Conservation (phyloP, 2,797 vertebrate genomes). For the Gymnocypris eckloni region DNA sequence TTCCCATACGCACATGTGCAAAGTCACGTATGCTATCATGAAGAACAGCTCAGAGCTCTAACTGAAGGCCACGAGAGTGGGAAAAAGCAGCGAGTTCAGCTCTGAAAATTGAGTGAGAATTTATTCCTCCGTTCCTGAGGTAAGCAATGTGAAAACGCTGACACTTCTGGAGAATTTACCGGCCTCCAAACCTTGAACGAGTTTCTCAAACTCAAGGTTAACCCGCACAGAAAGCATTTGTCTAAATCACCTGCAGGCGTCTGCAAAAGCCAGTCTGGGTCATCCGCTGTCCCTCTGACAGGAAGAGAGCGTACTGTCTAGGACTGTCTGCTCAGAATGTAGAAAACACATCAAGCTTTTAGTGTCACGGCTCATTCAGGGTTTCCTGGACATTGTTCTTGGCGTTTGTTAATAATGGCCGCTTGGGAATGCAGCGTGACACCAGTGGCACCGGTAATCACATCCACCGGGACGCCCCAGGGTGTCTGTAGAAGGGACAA, state of each 20-base stretch:
- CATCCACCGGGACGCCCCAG: background rate
- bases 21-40: background rate
- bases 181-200: conserved; percentile 68
- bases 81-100: conserved; percentile 68
- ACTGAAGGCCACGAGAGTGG: conserved; percentile 57
- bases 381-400: conserved; percentile 14
- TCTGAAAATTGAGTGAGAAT: conserved; percentile 71
- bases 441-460: background rate
- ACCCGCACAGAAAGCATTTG: conserved; percentile 27
- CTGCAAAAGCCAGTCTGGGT: conserved; percentile 31
- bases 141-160: conserved; percentile 74
- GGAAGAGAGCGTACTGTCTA: background rate
- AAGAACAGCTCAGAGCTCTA: conserved; percentile 16
- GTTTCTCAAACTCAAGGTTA: conserved; percentile 49
- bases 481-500: background rate
- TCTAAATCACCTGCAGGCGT: conserved; percentile 37
- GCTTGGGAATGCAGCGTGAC: conserved; percentile 8
- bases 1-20: background rate
- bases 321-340: conserved; percentile 7
- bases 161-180: conserved; percentile 73
- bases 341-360: conserved; percentile 24
- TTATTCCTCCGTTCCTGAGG: conserved; percentile 66
- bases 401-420: conserved; percentile 19
- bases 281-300: conserved; percentile 17
- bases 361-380: conserved; percentile 17